Percentiles rank a stretch among this genome's conserved stretches.
Conservation (phyloP, 2,888 invertebrate species). For the Caenorhabditis macrosperma region DNA sequence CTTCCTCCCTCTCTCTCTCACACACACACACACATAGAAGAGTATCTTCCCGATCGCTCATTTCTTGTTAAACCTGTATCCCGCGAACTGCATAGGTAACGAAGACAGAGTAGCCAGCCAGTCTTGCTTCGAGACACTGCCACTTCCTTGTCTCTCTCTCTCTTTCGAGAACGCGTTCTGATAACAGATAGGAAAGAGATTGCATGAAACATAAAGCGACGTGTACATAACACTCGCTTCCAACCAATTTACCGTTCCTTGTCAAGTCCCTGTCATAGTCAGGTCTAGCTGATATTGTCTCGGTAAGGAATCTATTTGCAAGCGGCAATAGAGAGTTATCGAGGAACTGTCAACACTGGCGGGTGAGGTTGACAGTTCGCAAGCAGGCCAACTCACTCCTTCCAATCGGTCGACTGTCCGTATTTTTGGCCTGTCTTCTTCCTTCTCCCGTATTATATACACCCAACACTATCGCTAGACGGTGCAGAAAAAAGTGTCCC, state of each 20-base stretch:
- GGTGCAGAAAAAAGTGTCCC: conserved; percentile 58
- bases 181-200: not conserved
- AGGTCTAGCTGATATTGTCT: not conserved
- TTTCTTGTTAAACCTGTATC: conserved; percentile 40
- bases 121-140: not conserved
- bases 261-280: not conserved
- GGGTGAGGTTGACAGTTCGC: conserved; percentile 60
- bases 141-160: conserved; percentile 8
- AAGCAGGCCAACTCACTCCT: conserved; percentile 61
- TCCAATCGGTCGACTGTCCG: conserved; percentile 41
- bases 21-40: conserved; percentile 2
- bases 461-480: conserved; percentile 34
- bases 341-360: conserved; percentile 58
- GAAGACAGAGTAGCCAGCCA: conserved; percentile 9
- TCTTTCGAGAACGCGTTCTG: not conserved
- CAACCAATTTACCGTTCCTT: not conserved
- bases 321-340: conserved; percentile 40
- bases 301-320: conserved; percentile 39
- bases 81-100: conserved; percentile 37
- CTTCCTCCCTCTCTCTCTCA: conserved; percentile 36
- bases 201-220: conserved; percentile 24
- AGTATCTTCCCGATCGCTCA: conserved; percentile 42
- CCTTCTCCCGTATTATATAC: conserved; percentile 37
- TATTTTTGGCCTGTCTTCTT: conserved; percentile 44
- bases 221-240: conserved; percentile 23